phyloP scores from a whole-genome alignment of 1,140 invertebrate species.

The Holcopasites calliopsidis region DNA sequence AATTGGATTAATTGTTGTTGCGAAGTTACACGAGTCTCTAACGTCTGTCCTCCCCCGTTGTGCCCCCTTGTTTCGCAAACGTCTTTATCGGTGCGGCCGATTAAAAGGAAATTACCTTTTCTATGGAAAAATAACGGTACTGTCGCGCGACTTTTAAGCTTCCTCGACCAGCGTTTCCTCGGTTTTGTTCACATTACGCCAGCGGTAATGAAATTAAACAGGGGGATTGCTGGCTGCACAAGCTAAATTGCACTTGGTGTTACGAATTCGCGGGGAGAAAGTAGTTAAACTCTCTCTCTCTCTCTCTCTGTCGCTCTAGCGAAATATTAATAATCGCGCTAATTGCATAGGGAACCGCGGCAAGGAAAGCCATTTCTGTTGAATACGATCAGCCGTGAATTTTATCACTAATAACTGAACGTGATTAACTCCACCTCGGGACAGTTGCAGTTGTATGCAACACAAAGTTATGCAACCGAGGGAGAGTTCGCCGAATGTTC shows the following conservation, averaged over 20 bases:
- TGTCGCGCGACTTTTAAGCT: background rate
- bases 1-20: background rate
- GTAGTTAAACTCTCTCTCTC: no score
- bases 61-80: background rate
- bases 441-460: no score
- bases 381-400: background rate
- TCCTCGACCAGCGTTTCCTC: background rate
- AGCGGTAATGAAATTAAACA: conserved; percentile 7
- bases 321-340: conserved; percentile 13
- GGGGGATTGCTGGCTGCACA: background rate
- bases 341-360: background rate
- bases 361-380: background rate
- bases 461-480: no score
- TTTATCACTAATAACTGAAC: conserved; percentile 16
- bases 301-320: no score
- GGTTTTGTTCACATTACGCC: background rate
- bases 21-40: background rate
- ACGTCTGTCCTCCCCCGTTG: no score
- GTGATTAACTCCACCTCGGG: conserved; percentile 17
- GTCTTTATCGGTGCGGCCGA: background rate
- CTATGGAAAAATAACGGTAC: no score
- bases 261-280: conserved; percentile 1
- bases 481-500: background rate
- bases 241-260: background rate
- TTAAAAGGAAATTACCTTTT: background rate